A percentile compares a stretch with the other conserved stretches of the same genome.
Evolutionary conservation across 2,888 invertebrate genomes (phyloP).

Genomic region (Odontothrips loti): DNA sequence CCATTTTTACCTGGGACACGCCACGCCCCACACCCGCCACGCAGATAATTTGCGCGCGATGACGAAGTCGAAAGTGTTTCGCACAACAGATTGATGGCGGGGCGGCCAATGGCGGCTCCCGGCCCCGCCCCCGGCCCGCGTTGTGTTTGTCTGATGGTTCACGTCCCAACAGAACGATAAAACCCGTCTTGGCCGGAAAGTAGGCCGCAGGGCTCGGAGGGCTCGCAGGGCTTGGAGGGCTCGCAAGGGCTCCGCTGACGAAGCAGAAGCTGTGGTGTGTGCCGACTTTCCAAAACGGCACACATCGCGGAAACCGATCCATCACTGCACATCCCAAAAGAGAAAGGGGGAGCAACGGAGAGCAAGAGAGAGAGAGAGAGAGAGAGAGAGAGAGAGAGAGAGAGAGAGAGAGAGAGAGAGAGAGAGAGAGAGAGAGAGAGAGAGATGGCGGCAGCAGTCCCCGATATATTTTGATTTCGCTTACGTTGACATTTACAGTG

Average conservation of each 20-base stretch:
- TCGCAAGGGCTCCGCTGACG: neutral
- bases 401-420: no score
- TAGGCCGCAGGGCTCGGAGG: neutral
- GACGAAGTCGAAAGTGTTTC: neutral
- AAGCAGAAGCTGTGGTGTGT: neutral
- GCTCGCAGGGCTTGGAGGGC: neutral
- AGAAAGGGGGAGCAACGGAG: neutral
- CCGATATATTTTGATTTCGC: neutral
- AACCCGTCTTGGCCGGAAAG: conserved; percentile 10
- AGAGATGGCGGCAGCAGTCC: no score
- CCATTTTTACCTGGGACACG: no score
- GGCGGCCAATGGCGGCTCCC: neutral
- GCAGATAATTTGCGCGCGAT: conserved; percentile 2
- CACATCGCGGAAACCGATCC: neutral
- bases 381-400: neutral
- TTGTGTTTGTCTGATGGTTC: conserved; percentile 6
- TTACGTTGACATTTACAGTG: neutral
- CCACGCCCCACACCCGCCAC: neutral
- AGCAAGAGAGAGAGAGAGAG: neutral
- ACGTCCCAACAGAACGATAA: conserved; percentile 21
- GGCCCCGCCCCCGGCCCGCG: no score
- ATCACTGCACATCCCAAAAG: neutral
- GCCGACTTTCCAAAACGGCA: conserved; percentile 3
- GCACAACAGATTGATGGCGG: conserved; percentile 1
- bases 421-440: neutral